Evolutionary conservation across 2,797 vertebrate species (phyloP).

Genomic region (Thalassophryne amazonica): DNA sequence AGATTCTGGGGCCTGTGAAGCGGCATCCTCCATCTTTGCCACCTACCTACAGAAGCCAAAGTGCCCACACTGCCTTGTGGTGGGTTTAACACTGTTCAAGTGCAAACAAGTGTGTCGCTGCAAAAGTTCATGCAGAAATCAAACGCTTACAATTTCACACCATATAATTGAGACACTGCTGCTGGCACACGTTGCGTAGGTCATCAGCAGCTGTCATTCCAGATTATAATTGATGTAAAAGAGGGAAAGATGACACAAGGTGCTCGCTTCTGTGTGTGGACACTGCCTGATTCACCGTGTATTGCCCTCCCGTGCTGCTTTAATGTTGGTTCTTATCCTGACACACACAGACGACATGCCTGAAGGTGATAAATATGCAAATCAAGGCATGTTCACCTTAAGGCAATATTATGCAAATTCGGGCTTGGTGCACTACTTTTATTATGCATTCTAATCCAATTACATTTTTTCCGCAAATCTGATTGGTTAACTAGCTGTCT

Average conservation of each 20-base stretch:
- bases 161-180: slow-evolving; percentile 36
- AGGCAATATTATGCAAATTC: not conserved
- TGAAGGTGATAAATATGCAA: not conserved
- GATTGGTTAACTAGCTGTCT: no score
- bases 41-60: slow-evolving; percentile 33
- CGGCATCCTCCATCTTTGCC: slow-evolving; percentile 22
- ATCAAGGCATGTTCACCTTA: not conserved
- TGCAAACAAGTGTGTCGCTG: slow-evolving; percentile 43
- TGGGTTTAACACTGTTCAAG: slow-evolving; percentile 43
- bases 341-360: not conserved
- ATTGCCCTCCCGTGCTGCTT: not conserved
- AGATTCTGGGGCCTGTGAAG: slow-evolving; percentile 57
- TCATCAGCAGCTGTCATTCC: slow-evolving; percentile 50
- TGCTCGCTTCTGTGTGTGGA: not conserved
- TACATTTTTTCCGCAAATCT: no score
- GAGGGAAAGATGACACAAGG: slow-evolving; percentile 21
- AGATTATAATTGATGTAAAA: slow-evolving; percentile 52
- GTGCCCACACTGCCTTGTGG: slow-evolving; percentile 44
- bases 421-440: not conserved
- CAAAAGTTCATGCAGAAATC: slow-evolving; percentile 52
- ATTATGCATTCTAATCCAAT: not conserved
- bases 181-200: slow-evolving; percentile 27
- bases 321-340: not conserved
- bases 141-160: slow-evolving; percentile 50
- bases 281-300: not conserved